Conservation (phyloP, 2,888 invertebrate species). For the Alviniconcha strummeri region DNA sequence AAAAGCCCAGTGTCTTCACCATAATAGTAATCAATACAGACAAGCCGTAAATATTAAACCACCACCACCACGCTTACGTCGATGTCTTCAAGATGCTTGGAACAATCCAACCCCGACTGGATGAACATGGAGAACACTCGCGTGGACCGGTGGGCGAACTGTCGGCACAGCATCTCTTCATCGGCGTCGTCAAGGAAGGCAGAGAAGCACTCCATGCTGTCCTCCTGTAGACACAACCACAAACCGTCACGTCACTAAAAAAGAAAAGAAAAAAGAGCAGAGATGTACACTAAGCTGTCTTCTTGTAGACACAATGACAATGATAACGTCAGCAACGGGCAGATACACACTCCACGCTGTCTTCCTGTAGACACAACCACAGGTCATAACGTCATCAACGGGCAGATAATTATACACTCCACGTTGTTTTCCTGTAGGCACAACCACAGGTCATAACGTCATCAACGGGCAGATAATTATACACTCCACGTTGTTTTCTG, state of each 20-base stretch:
- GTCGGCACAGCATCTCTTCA: conserved; percentile 36
- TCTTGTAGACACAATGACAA: too few species aligned
- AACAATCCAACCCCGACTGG: conserved; percentile 31
- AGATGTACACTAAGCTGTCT: neutral
- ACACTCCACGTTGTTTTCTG: neutral
- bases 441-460: too few species aligned
- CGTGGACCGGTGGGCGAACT: conserved; percentile 36
- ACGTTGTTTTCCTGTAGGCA: neutral
- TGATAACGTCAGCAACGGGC: too few species aligned
- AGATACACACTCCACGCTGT: neutral
- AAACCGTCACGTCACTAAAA: neutral
- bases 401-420: too few species aligned
- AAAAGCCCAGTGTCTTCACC: too few species aligned
- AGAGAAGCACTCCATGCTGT: conserved; percentile 38
- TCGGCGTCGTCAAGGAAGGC: conserved; percentile 34
- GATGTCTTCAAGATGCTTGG: conserved; percentile 27
- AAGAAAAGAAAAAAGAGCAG: neutral
- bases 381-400: too few species aligned
- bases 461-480: too few species aligned
- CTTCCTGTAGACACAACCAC: neutral
- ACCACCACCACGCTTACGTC: conserved; percentile 10
- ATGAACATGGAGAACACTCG: conserved; percentile 37
- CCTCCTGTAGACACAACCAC: conserved; percentile 31
- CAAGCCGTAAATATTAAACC: too few species aligned
- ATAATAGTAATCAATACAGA: too few species aligned